These are phyloP conservation scores for Mionectes macconnelli DNA, from an alignment of 2,113 vertebrate genomes.

Conservation along the genomic window DNA sequence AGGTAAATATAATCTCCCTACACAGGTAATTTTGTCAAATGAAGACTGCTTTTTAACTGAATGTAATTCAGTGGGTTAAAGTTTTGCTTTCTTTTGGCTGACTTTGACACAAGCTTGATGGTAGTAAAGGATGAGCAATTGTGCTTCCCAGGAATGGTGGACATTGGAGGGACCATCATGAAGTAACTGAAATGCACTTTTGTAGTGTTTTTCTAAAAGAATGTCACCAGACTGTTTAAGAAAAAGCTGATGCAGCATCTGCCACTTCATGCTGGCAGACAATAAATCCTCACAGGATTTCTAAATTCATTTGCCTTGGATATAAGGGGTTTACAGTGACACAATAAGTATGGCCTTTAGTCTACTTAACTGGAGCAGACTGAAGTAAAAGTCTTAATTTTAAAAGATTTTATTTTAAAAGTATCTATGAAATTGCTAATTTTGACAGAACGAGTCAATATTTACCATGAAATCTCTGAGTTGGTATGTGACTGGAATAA, in stretches of 20 bases:
- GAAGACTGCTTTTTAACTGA: not conserved
- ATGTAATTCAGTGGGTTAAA: not conserved
- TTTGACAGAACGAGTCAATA: not conserved
- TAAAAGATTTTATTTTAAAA: not conserved
- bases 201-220: not conserved
- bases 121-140: not conserved
- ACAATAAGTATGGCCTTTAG: not conserved
- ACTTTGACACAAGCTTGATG: not conserved
- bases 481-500: not conserved
- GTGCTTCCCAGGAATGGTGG: not conserved
- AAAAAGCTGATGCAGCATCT: not conserved
- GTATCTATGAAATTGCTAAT: not conserved
- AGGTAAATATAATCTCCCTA: not conserved
- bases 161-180: not conserved
- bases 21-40: not conserved
- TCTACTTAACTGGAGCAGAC: not conserved
- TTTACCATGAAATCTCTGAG: not conserved
- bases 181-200: not conserved
- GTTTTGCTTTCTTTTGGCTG: not conserved
- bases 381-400: not conserved
- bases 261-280: not conserved
- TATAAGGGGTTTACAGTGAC: not conserved
- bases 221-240: not conserved
- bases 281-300: not conserved
- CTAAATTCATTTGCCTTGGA: not conserved